phyloP scores from a whole-genome alignment of 2,113 vertebrate species.

The Cyanoderma ruficeps region DNA sequence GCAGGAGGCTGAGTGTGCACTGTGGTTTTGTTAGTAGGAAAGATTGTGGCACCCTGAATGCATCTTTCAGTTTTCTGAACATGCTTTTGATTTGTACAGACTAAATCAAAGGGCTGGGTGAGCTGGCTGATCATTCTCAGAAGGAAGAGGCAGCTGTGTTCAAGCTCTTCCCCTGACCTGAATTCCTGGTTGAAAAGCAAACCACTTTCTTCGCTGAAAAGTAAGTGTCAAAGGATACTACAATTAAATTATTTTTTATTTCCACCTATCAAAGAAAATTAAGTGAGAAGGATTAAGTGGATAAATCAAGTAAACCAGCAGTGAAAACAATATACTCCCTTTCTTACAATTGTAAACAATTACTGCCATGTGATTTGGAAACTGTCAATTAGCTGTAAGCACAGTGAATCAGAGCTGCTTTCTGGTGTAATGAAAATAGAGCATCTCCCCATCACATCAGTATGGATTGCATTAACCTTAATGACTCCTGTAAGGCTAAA shows the following conservation, averaged over 20 bases:
- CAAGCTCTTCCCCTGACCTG: background rate
- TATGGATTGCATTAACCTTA: constrained; percentile 55
- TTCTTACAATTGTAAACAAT: constrained; percentile 51
- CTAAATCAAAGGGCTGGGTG: background rate
- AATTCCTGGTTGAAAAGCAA: background rate
- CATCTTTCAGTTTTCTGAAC: background rate
- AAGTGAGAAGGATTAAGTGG: constrained; percentile 45
- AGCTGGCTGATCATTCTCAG: background rate
- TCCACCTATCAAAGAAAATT: constrained; percentile 17
- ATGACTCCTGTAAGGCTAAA: constrained; percentile 52
- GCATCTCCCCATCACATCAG: background rate
- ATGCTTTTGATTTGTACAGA: background rate
- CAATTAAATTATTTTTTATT: constrained; percentile 50
- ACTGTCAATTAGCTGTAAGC: constrained; percentile 47
- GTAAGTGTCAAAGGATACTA: constrained; percentile 17
- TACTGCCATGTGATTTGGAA: constrained; percentile 34
- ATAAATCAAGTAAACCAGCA: constrained; percentile 38
- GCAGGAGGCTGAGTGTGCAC: background rate
- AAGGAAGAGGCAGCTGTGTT: background rate
- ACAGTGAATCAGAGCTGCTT: constrained; percentile 41
- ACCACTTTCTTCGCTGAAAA: constrained; percentile 2
- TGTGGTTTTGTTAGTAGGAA: background rate
- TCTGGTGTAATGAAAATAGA: constrained; percentile 45
- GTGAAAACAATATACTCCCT: constrained; percentile 42
- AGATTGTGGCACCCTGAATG: background rate